These are phyloP conservation scores for Eilema sororculum DNA, from an alignment of 2,888 invertebrate species.

Conservation along the genomic window DNA sequence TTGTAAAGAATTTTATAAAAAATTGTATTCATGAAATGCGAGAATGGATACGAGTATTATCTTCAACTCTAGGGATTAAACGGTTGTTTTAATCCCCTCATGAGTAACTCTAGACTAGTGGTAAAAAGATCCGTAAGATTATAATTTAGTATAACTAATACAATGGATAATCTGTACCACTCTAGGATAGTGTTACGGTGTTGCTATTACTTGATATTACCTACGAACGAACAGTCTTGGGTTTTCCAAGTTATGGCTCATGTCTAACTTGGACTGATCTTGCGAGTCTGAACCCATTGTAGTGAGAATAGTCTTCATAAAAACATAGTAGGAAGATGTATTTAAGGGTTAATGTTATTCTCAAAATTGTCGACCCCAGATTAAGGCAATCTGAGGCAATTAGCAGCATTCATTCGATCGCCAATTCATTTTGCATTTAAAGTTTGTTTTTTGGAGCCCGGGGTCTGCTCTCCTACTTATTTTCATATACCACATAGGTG, in stretches of 20 bases:
- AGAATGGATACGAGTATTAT: not conserved
- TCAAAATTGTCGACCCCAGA: no score
- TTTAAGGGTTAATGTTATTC: no score
- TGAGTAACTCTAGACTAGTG: constrained; percentile 19
- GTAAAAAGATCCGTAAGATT: constrained; percentile 20
- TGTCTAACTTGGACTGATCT: no score
- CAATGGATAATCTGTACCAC: constrained; percentile 15
- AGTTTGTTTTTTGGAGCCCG: not conserved
- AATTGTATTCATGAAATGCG: constrained; percentile 2
- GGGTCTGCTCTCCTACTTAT: no score
- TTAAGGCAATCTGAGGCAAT: no score
- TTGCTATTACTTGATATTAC: not conserved
- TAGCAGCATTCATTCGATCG: not conserved
- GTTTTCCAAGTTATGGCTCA: no score
- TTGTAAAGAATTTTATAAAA: not conserved
- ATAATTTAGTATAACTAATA: constrained; percentile 8
- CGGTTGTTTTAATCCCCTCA: not conserved
- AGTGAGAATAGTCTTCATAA: not conserved
- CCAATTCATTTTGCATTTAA: not conserved
- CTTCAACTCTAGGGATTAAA: not conserved
- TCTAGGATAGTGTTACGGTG: constrained; percentile 10
- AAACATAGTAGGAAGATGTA: no score
- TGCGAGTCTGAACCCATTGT: not conserved
- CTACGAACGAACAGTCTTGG: no score
- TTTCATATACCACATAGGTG: no score